Evolutionary conservation across 2,113 vertebrate species (phyloP).

Genomic region (Nibea coibor): DNA sequence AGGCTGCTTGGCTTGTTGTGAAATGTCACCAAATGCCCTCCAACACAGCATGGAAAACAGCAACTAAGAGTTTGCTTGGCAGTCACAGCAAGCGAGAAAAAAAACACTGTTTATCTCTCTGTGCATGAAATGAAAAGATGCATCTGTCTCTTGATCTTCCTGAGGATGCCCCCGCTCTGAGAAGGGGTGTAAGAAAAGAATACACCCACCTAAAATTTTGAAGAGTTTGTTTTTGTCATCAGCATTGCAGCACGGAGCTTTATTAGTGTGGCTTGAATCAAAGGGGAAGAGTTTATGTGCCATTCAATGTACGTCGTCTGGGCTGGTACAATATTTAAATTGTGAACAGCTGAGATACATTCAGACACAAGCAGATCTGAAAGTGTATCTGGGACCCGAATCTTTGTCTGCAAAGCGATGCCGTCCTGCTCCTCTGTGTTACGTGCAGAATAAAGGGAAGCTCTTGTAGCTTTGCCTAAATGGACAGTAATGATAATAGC

Average conservation of each 20-base stretch:
- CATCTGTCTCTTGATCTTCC: conserved; percentile 50
- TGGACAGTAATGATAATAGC: conserved; percentile 65
- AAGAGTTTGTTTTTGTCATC: conserved; percentile 43
- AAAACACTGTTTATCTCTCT: conserved; percentile 50
- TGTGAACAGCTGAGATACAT: not conserved
- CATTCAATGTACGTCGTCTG: conserved; percentile 10
- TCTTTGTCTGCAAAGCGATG: not conserved
- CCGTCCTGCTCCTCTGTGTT: conserved; percentile 15
- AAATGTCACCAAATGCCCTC: conserved; percentile 59
- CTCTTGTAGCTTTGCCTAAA: conserved; percentile 49
- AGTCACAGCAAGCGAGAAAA: conserved; percentile 53
- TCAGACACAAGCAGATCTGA: not conserved
- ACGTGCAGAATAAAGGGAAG: conserved; percentile 47
- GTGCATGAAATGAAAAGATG: conserved; percentile 72
- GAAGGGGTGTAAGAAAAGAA: not conserved
- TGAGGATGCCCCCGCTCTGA: conserved; percentile 17
- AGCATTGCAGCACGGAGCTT: conserved; percentile 41
- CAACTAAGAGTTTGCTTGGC: conserved; percentile 35
- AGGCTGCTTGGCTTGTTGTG: conserved; percentile 35
- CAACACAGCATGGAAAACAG: conserved; percentile 24
- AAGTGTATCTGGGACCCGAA: not conserved
- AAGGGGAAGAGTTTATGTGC: conserved; percentile 29
- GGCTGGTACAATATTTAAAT: conserved; percentile 3
- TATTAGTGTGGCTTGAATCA: conserved; percentile 39
- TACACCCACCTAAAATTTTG: conserved; percentile 26